These are phyloP conservation scores for Allygus modestus DNA, from an alignment of 2,888 invertebrate genomes.

Conservation along the genomic window DNA sequence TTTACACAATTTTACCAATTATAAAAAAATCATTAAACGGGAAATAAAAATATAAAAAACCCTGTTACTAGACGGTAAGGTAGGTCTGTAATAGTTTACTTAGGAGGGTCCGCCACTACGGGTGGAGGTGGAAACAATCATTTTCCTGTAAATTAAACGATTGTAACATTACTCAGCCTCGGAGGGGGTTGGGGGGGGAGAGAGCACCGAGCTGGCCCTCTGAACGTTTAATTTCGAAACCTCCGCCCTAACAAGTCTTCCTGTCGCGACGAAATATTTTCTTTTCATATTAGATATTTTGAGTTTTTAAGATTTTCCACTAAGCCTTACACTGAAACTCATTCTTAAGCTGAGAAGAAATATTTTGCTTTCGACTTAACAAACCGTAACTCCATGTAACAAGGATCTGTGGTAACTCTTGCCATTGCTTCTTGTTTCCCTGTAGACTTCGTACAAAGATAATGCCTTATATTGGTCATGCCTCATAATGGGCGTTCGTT, in stretches of 20 bases:
- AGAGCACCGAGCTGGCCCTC: constrained; percentile 12
- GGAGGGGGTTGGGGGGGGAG: constrained; percentile 3
- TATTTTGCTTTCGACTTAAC: no score
- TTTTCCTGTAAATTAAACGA: constrained; percentile 47
- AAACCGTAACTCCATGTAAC: no score
- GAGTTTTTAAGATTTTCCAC: not conserved
- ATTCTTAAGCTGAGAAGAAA: no score
- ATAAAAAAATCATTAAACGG: no score
- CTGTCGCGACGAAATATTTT: constrained; percentile 1
- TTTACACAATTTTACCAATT: no score
- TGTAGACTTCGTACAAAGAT: no score
- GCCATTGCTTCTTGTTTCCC: no score
- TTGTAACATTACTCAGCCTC: constrained; percentile 2
- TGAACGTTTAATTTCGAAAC: constrained; percentile 39
- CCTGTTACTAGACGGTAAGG: not conserved
- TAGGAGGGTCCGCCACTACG: not conserved
- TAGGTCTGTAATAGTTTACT: not conserved
- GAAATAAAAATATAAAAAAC: constrained; percentile 11
- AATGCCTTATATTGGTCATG: no score
- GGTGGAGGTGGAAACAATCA: constrained; percentile 24
- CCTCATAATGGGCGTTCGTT: no score
- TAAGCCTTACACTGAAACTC: not conserved
- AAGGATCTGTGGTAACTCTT: no score
- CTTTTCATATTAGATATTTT: constrained; percentile 11
- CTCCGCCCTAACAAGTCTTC: constrained; percentile 29